Evolutionary conservation across 2,888 invertebrate species (phyloP).

Genomic region (Drosophila quinaria): DNA sequence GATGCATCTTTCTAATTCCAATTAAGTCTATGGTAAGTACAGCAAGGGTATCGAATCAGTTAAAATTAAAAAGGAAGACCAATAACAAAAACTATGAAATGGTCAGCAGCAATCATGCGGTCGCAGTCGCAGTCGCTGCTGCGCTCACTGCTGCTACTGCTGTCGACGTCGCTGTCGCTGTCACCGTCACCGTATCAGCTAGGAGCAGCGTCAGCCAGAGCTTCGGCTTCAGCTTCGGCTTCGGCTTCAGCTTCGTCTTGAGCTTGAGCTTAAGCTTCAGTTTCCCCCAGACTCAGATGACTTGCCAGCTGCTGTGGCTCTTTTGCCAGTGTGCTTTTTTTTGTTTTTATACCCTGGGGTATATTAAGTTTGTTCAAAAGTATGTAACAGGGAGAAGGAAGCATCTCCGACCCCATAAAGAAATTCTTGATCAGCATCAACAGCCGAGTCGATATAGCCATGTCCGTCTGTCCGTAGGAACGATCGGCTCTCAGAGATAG

Average conservation of each 20-base stretch:
- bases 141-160: conserved; percentile 45
- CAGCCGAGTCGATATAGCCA: no score
- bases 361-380: no score
- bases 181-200: conserved; percentile 45
- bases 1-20: conserved; percentile 15
- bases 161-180: conserved; percentile 9
- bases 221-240: conserved; percentile 19
- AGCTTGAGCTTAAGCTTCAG: conserved; percentile 39
- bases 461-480: no score
- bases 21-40: conserved; percentile 18
- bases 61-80: conserved; percentile 48
- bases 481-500: no score
- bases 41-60: conserved; percentile 57
- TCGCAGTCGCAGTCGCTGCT: conserved; percentile 16
- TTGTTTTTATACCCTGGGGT: no score
- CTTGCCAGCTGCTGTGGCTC: conserved; percentile 67
- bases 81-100: conserved; percentile 49
- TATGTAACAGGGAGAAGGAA: no score
- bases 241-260: conserved; percentile 7
- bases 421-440: no score
- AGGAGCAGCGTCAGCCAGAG: conserved; percentile 50
- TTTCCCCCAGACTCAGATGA: conserved; percentile 70
- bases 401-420: no score
- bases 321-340: conserved; percentile 19
- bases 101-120: conserved; percentile 52